Percentiles rank a stretch among this genome's conserved stretches.
phyloP scores from a whole-genome alignment of 2,113 vertebrate genomes.

The Paratilapia polleni region DNA sequence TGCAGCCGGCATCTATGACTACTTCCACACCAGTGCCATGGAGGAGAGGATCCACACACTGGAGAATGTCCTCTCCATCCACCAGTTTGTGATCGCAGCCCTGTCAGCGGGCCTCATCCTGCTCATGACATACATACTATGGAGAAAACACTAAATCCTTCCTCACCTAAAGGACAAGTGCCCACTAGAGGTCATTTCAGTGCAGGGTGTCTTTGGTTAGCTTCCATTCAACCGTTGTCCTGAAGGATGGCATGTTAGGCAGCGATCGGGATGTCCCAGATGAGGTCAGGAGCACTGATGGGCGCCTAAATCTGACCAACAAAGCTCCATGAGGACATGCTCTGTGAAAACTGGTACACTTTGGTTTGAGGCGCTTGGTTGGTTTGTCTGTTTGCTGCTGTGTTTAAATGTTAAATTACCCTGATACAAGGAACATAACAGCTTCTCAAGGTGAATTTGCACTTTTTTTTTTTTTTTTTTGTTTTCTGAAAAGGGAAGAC shows the following conservation, averaged over 20 bases:
- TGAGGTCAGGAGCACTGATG: constrained; percentile 24
- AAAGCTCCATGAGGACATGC: background rate
- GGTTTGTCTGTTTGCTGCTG: constrained; percentile 1
- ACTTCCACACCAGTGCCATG: constrained; percentile 80
- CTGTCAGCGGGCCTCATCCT: constrained; percentile 74
- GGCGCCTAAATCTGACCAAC: background rate
- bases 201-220: background rate
- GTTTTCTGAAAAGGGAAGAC: too few species aligned
- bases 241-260: background rate
- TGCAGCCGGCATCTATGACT: constrained; percentile 75
- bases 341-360: background rate
- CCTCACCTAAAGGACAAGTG: background rate
- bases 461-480: too few species aligned
- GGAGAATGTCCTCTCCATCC: constrained; percentile 75
- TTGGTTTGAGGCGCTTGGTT: background rate
- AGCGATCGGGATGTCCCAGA: background rate
- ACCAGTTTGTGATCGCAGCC: constrained; percentile 74
- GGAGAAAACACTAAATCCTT: constrained; percentile 71
- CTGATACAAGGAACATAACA: background rate
- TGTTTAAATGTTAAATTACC: background rate
- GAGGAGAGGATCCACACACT: constrained; percentile 78
- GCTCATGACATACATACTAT: constrained; percentile 75
- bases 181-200: background rate
- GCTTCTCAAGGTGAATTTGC: constrained; percentile 15
- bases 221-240: background rate